Conservation (phyloP, 2,797 vertebrate genomes). For the Artibeus lituratus region DNA sequence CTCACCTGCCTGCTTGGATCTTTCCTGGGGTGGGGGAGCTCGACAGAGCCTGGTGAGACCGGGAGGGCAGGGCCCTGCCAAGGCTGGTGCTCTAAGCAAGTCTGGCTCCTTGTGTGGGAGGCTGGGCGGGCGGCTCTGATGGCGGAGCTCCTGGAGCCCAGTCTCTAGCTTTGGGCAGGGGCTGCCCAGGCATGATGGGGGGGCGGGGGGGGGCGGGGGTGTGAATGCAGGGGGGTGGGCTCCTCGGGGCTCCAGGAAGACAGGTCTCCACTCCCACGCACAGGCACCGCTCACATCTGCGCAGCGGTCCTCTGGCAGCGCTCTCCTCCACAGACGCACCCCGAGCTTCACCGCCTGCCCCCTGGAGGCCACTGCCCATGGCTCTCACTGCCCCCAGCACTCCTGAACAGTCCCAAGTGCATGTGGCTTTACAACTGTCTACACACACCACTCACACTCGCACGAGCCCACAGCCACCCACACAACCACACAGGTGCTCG, state of each 20-base stretch:
- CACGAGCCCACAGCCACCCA: not conserved
- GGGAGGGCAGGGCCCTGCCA: not conserved
- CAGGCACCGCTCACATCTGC: not conserved
- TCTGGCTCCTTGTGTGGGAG: not conserved
- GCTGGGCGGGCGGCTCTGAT: rapidly evolving
- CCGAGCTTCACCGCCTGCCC: too few relatives aligned
- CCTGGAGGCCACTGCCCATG: not conserved
- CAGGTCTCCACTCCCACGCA: rapidly evolving
- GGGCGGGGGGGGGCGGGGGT: too few relatives aligned
- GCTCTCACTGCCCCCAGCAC: not conserved
- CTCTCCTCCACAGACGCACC: not conserved
- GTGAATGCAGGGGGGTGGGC: not conserved
- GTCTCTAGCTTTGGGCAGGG: not conserved
- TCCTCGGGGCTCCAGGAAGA: not conserved
- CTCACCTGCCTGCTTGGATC: not conserved
- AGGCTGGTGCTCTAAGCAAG: not conserved
- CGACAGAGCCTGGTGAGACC: not conserved
- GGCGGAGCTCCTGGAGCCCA: rapidly evolving
- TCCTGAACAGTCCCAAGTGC: too few relatives aligned
- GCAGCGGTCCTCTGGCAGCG: not conserved
- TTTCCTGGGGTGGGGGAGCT: not conserved
- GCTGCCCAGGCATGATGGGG: too few relatives aligned
- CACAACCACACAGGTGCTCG: not conserved
- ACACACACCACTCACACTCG: rapidly evolving
- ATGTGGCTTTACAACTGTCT: not conserved